Base-by-base conservation (phyloP, 2,113 vertebrate genomes). In the Verasper variegatus region DNA sequence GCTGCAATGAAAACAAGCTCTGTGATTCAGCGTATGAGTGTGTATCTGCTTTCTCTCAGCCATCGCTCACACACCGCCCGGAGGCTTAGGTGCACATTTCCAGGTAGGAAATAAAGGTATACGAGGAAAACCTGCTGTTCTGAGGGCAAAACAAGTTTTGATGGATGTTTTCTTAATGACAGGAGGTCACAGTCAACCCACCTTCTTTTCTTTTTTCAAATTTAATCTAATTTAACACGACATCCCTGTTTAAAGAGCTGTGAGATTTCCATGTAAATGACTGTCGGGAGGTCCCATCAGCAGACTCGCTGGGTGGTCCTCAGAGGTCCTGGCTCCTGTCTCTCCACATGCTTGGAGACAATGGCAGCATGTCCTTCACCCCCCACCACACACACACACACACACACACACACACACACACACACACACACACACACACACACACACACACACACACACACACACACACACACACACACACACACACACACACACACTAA, bases 221-320 rank as follows among this genome's bases (percentile, higher is more conserved):
- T 51, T 51, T 1, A 2, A 51, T 6, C 18, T 13, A 51, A 51
- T 20, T 15, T 10, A 57, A 71, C 52, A 61, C 52, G 5, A 17
- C 5, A 18, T 21, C 21, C 21, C 62, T 35, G 64, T 23, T 20
- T 26, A 8, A 24, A 70, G 68, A 47, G 47, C 42, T 21, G n/a
- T 5, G 14, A 31, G 65, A 54, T 76, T 64, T 69, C 66, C 60
- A 65, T 73, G 73, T 77, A 18, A 77, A 80, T 57, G 61, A 17
- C 58, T 21, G 6, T n/a, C 71, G 68, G 68, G 77, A 74, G 74
- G 84, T 76, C 66, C 71, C 67, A 54, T 31, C 23, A 63, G 79
- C 72, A 71, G 71, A 47, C 77, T 54, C 45, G 59, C 76, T 93
- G 94, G 94, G 94, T 95, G 94, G 94, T 94, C 94, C 85, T 77